Base-by-base conservation (phyloP, 2,888 invertebrate genomes). In the Scaptomyza parva region DNA sequence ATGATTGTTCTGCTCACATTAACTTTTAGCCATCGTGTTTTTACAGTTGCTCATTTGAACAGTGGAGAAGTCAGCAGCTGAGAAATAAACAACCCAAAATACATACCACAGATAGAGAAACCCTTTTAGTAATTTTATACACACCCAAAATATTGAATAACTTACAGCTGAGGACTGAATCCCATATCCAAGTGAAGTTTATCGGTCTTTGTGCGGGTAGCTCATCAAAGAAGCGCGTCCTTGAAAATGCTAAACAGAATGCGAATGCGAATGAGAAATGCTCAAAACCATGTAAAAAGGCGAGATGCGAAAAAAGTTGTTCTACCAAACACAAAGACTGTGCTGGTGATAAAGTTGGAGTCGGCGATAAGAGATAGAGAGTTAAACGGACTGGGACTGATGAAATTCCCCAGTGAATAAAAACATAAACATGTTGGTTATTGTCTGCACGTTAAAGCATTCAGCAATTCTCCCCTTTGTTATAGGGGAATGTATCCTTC, bases 121-220 rank as follows among this genome's bases (percentile, higher is more conserved):
- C 72, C 79, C 77, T 71, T 79, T 78, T 79, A 76, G 76, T 78
- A 78, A 78, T 79, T 66, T 71, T 61, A 72, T 76, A 77, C 79
- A 60, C 66, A 39, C 66, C 63, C 54, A 57, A 79, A 69, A 79
- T 78, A 78, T 78, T 76, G 63, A 72, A 72, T 76, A 69, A 69
- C 79, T 71, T 51, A 50, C 54, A 65, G 61, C 61, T 57, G 54
- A 50, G 47, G 35, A 30, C 39, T 50, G 47, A 54, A 64, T 26
- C 48, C 39, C 54, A 57, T 28, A 39, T 24, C 22, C n/a, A 18
- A 30, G 51, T 43, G 33, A 37, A 71, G 35, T 48, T 26, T 41
- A 35, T 51, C 5, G 43, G 7, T 48, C 3, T 48, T 7, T 30
- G n/a, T 44, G n/a, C 22, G 22, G 24, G 37, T 45, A 52, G 44